phyloP scores from a whole-genome alignment of 2,888 invertebrate genomes.

The Sabellastarte sp. region DNA sequence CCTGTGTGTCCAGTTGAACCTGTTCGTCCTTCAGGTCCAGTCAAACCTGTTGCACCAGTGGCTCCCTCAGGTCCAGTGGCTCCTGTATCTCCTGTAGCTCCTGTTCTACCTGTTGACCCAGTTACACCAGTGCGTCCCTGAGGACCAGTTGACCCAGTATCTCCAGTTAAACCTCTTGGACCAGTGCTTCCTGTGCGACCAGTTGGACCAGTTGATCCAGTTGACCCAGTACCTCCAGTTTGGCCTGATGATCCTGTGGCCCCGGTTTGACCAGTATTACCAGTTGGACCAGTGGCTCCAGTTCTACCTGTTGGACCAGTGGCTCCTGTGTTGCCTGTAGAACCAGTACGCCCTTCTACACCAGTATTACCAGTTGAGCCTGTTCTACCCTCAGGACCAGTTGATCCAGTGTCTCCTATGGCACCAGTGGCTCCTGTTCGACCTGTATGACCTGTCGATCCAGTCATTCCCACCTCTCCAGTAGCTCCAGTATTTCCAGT shows the following conservation, averaged over 20 bases:
- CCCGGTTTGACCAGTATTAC: constrained; percentile 8
- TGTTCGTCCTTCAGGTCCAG: not conserved
- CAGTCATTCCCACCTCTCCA: constrained; percentile 8
- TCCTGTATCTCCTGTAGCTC: constrained; percentile 66
- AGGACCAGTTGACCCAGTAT: constrained; percentile 13
- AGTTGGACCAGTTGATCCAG: constrained; percentile 12
- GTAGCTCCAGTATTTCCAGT: constrained; percentile 6
- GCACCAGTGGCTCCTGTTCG: constrained; percentile 9
- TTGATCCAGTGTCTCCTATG: constrained; percentile 18
- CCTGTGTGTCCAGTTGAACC: constrained; percentile 29
- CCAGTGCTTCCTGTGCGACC: constrained; percentile 15
- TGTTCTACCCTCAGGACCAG: constrained; percentile 13
- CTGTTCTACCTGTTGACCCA: constrained; percentile 50
- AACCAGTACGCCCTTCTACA: constrained; percentile 14
- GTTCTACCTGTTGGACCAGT: constrained; percentile 14
- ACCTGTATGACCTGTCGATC: constrained; percentile 16
- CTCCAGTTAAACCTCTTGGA: constrained; percentile 10
- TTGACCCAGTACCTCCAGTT: constrained; percentile 11
- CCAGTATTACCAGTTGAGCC: constrained; percentile 14
- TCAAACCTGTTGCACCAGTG: not conserved
- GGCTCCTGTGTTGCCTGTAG: constrained; percentile 11
- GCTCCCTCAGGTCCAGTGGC: constrained; percentile 27
- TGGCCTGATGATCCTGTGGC: constrained; percentile 16
- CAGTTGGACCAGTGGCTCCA: constrained; percentile 17
- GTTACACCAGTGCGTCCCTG: constrained; percentile 13